Base-by-base conservation (phyloP, 2,113 vertebrate genomes). In the Mastomys natalensis region DNA sequence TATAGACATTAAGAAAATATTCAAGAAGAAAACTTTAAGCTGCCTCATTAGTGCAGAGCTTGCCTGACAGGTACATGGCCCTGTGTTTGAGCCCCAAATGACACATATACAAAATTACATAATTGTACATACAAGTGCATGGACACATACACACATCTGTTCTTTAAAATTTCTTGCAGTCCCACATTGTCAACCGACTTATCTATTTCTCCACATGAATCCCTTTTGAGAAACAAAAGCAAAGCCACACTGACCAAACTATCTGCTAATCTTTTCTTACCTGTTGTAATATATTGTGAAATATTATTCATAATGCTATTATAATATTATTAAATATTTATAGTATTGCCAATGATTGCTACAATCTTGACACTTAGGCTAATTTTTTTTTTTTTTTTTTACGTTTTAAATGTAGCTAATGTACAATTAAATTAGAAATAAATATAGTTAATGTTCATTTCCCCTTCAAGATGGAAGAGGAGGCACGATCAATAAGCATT, bases 301-400 rank as follows among this genome's bases (percentile, higher is more conserved):
- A 72, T 82, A 16, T 43, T 24, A 62, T 29, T 62, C 62, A 31
- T 43, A 84, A 62, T 62, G 16, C n/a, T 58, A 58, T 58, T 55
- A 55, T 26, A 58, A 40, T 84, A 73, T 34, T 84, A 95, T 82
- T 89, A 94, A 91, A 66, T 90, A 89, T 62, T 90, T 95, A 48
- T 73, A 95, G 78, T 40, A 81, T 78, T 84, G 87, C n/a, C 48
- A 70, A 77, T 51, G 17, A 87, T 31, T 90, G 84, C 76, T 94
- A 88, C 58, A 90, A 85, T 31, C 64, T 81, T 78, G 55, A 96
- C 17, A 64, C 48, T 91, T 88, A 76, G 64, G 64, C 64, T 70
- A 7, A 10, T 7, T 51, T 51, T 51, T 11, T 11, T 51, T 81
- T 78, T 85, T 31, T 15, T 34, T 21, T 37, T 48, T 81, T 43